A percentile compares a stretch with the other conserved stretches of the same genome.
Evolutionary conservation across 2,113 vertebrate genomes (phyloP).

Genomic region (Odocoileus virginianus): DNA sequence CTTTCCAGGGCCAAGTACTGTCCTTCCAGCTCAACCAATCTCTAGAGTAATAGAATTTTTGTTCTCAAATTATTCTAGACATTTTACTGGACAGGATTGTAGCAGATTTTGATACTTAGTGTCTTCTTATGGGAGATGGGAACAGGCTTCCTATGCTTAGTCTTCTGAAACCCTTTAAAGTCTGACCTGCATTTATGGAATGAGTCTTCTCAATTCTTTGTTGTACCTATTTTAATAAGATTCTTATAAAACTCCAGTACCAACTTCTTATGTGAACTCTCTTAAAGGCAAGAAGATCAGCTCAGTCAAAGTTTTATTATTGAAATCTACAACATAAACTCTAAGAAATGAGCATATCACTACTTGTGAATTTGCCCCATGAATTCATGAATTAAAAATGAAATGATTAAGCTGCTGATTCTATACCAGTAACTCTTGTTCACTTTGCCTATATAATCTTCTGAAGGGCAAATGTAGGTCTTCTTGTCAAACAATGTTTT

Average conservation of each 20-base stretch:
- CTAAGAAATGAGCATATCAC: constrained; percentile 34
- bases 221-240: constrained; percentile 32
- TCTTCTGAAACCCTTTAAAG: neutral
- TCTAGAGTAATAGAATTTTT: neutral
- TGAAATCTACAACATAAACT: constrained; percentile 55
- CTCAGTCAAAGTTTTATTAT: constrained; percentile 23
- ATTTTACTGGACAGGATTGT: neutral
- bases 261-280: neutral
- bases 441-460: constrained; percentile 25
- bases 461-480: constrained; percentile 42
- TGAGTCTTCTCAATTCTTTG: neutral
- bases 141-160: neutral
- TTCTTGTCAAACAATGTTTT: constrained; percentile 63
- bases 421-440: constrained; percentile 36
- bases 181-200: neutral
- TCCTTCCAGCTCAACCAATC: neutral
- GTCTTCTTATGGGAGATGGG: neutral
- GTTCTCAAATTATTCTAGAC: neutral
- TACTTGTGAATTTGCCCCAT: constrained; percentile 37
- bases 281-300: constrained; percentile 6
- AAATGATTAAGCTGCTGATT: constrained; percentile 44
- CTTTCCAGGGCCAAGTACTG: neutral
- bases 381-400: constrained; percentile 51
- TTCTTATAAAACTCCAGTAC: constrained; percentile 36
- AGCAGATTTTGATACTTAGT: neutral